A percentile compares a stretch with the other conserved stretches of the same genome.
phyloP scores from a whole-genome alignment of 2,797 vertebrate genomes.

The Danio choprae region DNA sequence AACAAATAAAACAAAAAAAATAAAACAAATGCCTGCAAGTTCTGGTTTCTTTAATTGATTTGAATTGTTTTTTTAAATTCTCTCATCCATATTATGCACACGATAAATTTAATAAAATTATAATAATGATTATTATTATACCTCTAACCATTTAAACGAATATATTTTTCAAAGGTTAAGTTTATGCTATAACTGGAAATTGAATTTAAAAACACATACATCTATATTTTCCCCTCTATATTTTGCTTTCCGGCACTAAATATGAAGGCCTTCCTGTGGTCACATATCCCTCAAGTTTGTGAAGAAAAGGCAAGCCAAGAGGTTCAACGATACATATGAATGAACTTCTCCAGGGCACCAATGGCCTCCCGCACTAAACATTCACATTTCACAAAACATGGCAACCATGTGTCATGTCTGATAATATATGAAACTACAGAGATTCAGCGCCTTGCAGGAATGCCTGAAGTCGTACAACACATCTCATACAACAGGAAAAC shows the following conservation, averaged over 20 bases:
- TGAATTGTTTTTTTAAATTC: too few species aligned
- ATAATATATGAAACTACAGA: conserved; percentile 4
- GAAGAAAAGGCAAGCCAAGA: not conserved
- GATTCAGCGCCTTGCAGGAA: conserved; percentile 5
- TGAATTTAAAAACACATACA: not conserved
- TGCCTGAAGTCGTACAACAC: too few species aligned
- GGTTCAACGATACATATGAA: conserved; percentile 6
- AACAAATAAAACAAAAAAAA: too few species aligned
- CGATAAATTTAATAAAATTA: not conserved
- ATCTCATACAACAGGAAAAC: not conserved
- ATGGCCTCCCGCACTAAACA: not conserved
- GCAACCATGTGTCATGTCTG: conserved; percentile 30
- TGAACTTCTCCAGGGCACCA: conserved; percentile 4
- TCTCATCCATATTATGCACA: not conserved
- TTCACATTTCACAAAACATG: conserved; percentile 1
- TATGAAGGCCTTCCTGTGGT: not conserved
- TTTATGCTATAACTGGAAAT: too few species aligned
- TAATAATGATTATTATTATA: not conserved
- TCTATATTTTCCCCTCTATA: not conserved
- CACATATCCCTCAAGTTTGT: not conserved
- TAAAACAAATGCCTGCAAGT: not conserved
- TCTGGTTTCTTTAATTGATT: not conserved
- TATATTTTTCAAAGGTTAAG: too few species aligned
- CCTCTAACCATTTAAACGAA: not conserved
- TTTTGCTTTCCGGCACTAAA: not conserved